A percentile compares a stretch with the other conserved stretches of the same genome.
Conservation (phyloP, 1,140 invertebrate species). For the Caerostris extrusa region DNA sequence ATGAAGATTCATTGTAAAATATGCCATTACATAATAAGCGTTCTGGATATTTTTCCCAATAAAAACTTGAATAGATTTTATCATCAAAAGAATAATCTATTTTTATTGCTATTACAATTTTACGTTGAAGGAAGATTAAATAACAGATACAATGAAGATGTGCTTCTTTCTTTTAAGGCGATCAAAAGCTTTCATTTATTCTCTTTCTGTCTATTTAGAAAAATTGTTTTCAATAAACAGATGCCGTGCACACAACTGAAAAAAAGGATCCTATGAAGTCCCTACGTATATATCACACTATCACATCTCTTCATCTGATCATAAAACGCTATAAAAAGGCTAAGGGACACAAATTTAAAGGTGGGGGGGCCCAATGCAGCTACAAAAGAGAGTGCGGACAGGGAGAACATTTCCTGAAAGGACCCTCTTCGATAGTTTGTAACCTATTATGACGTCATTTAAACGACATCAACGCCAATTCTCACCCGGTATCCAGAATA, state of each 20-base stretch:
- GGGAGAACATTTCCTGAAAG: constrained; percentile 62
- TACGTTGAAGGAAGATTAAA: no score
- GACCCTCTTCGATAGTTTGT: constrained; percentile 72
- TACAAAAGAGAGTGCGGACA: constrained; percentile 18
- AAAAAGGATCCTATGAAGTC: not conserved
- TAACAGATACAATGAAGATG: no score
- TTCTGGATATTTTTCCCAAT: no score
- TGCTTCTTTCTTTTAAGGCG: no score
- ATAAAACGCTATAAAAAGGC: constrained; percentile 2
- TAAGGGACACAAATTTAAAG: constrained; percentile 1
- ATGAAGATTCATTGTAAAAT: no score
- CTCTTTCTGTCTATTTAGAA: no score
- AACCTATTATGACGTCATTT: constrained; percentile 76
- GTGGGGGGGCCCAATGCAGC: not conserved
- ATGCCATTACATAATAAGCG: no score
- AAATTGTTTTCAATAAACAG: not conserved
- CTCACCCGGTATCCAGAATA: constrained; percentile 58
- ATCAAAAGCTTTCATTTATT: no score
- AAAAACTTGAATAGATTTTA: no score
- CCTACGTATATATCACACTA: not conserved
- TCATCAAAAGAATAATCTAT: no score
- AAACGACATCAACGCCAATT: constrained; percentile 70
- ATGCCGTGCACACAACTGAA: not conserved
- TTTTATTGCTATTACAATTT: no score
- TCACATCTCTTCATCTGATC: constrained; percentile 7